Conservation (phyloP, 2,888 invertebrate species). For the Zelleria hepariella region DNA sequence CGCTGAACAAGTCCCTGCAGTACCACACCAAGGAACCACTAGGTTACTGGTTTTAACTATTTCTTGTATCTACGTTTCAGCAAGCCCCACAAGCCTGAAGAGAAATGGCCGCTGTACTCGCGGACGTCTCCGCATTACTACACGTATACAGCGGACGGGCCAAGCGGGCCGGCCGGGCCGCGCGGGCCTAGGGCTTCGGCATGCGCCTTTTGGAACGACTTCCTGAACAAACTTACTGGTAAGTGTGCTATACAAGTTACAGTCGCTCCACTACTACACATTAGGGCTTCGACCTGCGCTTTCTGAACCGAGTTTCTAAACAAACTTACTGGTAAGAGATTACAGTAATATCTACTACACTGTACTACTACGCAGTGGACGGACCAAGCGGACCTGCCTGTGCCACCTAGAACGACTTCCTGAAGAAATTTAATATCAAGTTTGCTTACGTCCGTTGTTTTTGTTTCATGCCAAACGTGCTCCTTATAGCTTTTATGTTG, state of each 20-base stretch:
- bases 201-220: conserved; percentile 97
- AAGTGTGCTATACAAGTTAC: conserved; percentile 40
- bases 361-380: too few relatives aligned
- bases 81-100: conserved; percentile 77
- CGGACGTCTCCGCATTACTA: conserved; percentile 89
- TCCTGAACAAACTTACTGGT: conserved; percentile 89
- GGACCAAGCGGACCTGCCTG: too few relatives aligned
- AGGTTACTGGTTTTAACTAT: conserved; percentile 91
- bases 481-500: too few relatives aligned
- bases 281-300: conserved; percentile 89
- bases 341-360: too few relatives aligned
- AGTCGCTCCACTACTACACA: background rate
- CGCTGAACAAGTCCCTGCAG: conserved; percentile 87
- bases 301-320: conserved; percentile 98
- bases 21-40: conserved; percentile 90
- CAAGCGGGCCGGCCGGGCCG: conserved; percentile 74
- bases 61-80: conserved; percentile 43
- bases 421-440: too few relatives aligned
- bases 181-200: conserved; percentile 86
- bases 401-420: too few relatives aligned
- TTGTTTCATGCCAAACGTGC: too few relatives aligned
- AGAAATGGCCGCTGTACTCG: conserved; percentile 91
- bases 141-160: conserved; percentile 87
- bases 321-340: conserved; percentile 83
- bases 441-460: too few relatives aligned